phyloP scores from a whole-genome alignment of 2,797 vertebrate species.

The Gymnoscopelus braueri region DNA sequence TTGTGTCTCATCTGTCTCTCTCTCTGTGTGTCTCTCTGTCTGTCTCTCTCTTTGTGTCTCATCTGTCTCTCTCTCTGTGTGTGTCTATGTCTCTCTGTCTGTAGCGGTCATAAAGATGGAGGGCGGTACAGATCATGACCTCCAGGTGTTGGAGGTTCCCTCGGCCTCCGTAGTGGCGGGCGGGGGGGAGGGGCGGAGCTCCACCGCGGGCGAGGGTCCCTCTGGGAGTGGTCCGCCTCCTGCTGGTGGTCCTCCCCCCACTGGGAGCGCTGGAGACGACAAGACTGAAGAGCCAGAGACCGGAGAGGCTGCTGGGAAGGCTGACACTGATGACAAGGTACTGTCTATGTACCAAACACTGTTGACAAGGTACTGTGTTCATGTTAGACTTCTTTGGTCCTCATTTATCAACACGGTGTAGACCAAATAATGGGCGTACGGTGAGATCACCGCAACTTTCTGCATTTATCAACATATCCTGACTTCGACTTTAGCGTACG shows the following conservation, averaged over 20 bases:
- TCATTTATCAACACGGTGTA: too few relatives aligned
- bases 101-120: conserved; percentile 95
- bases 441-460: too few relatives aligned
- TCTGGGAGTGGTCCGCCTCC: background rate
- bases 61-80: background rate
- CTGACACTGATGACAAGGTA: too few relatives aligned
- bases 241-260: background rate
- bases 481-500: too few relatives aligned
- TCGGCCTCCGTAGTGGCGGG: conserved; percentile 21
- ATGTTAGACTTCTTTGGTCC: too few relatives aligned
- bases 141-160: conserved; percentile 87
- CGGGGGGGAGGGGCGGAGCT: conserved; percentile 74
- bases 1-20: too few relatives aligned
- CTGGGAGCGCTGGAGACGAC: background rate
- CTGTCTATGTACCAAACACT: too few relatives aligned
- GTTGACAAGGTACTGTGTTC: too few relatives aligned
- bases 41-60: background rate
- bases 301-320: background rate
- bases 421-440: too few relatives aligned
- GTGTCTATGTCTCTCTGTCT: background rate
- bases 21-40: too few relatives aligned
- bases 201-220: conserved; percentile 36
- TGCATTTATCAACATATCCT: too few relatives aligned
- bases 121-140: conserved; percentile 87
- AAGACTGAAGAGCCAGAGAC: background rate